phyloP scores from a whole-genome alignment of 2,888 invertebrate genomes.

The Aphidius colemani region DNA sequence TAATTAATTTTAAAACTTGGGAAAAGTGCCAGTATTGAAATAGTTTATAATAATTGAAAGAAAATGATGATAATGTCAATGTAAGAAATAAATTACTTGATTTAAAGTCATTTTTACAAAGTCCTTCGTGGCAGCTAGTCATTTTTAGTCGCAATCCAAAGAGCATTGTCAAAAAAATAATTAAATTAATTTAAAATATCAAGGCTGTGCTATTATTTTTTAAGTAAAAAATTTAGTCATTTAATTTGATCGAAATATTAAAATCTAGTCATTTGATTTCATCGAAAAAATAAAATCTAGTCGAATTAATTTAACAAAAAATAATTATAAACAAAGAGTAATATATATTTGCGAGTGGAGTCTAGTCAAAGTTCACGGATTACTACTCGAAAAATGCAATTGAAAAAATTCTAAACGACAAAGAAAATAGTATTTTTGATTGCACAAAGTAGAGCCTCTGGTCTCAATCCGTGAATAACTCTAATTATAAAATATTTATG shows the following conservation, averaged over 20 bases:
- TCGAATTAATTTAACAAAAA: not conserved
- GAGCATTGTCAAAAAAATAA: not conserved
- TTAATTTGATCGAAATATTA: too few relatives aligned
- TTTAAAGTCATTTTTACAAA: too few relatives aligned
- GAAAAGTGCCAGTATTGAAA: conserved; percentile 38
- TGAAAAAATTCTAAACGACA: conserved; percentile 4
- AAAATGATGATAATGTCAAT: too few relatives aligned
- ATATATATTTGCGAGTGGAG: conserved; percentile 36
- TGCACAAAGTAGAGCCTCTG: conserved; percentile 32
- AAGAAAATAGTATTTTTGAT: conserved; percentile 3
- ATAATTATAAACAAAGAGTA: not conserved
- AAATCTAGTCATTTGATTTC: too few relatives aligned
- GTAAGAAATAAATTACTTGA: too few relatives aligned
- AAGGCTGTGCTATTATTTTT: not conserved
- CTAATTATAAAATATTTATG: conserved; percentile 2
- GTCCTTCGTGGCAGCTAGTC: conserved; percentile 29
- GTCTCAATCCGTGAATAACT: conserved; percentile 36
- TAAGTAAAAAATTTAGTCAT: too few relatives aligned
- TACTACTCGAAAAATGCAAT: conserved; percentile 31
- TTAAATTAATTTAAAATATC: not conserved
- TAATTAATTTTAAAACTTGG: conserved; percentile 8
- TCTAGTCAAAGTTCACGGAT: conserved; percentile 37
- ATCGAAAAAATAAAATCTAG: too few relatives aligned
- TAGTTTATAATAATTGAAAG: too few relatives aligned
- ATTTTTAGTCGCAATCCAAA: not conserved